A percentile compares a stretch with the other conserved stretches of the same genome.
phyloP scores from a whole-genome alignment of 2,888 invertebrate species.

The Drosophila pegasa region DNA sequence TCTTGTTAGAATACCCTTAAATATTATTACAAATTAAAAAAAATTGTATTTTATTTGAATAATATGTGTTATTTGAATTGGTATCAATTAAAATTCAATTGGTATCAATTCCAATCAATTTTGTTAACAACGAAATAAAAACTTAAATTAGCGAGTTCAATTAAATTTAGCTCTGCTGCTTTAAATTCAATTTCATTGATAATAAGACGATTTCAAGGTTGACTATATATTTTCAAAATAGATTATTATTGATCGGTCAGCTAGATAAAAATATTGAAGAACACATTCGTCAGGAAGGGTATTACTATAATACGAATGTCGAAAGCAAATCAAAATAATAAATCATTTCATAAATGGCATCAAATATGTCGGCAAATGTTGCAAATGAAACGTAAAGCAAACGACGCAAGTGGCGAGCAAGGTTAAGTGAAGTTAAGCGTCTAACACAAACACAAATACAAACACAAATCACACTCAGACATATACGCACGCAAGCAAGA shows the following conservation, averaged over 20 bases:
- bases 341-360: conserved; percentile 79
- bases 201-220: neutral
- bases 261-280: neutral
- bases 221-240: neutral
- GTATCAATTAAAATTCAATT: neutral
- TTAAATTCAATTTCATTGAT: neutral
- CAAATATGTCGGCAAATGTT: conserved; percentile 82
- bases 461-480: conserved; percentile 35
- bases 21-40: too few species aligned
- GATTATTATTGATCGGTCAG: neutral
- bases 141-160: too few species aligned
- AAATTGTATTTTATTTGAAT: too few species aligned
- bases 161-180: neutral
- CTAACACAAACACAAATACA: conserved; percentile 57
- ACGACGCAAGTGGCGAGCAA: conserved; percentile 70
- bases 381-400: conserved; percentile 79
- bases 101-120: neutral
- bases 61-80: neutral
- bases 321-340: conserved; percentile 79
- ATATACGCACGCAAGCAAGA: conserved; percentile 8
- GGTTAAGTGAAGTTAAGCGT: conserved; percentile 78
- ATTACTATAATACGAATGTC: conserved; percentile 62
- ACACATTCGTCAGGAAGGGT: conserved; percentile 18
- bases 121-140: too few species aligned
- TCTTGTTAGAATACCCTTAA: conserved; percentile 27